phyloP scores from a whole-genome alignment of 2,888 invertebrate species.

The Hydraecia micacea region DNA sequence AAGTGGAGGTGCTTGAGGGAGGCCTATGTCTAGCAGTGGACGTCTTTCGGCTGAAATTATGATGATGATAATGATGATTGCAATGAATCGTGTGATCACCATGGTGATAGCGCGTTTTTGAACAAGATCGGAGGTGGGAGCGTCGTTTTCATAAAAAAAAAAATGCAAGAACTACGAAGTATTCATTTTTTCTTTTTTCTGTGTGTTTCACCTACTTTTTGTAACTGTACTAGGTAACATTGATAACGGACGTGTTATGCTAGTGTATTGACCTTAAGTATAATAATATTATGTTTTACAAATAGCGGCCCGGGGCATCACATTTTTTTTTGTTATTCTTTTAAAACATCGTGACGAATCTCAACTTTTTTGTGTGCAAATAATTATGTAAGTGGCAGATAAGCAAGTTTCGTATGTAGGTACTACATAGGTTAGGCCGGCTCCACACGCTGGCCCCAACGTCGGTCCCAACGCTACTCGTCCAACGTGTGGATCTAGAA shows the following conservation, averaged over 20 bases:
- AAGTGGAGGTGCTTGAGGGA: too few relatives aligned
- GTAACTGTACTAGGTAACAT: not conserved
- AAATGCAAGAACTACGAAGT: not conserved
- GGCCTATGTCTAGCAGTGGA: too few relatives aligned
- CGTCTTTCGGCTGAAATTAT: too few relatives aligned
- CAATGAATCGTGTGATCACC: too few relatives aligned
- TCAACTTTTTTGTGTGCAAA: not conserved
- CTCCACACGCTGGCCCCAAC: too few relatives aligned
- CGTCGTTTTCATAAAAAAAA: not conserved
- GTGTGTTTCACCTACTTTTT: not conserved
- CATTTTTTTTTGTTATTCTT: conserved; percentile 10
- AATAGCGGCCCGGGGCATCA: conserved; percentile 30
- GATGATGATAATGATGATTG: too few relatives aligned
- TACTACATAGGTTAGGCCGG: too few relatives aligned
- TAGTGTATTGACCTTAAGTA: conserved; percentile 11
- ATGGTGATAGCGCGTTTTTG: not conserved
- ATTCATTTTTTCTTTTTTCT: not conserved
- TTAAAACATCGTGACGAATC: conserved; percentile 19
- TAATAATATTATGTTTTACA: not conserved
- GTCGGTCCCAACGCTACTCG: too few relatives aligned
- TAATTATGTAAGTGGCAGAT: not conserved
- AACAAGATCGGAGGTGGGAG: not conserved
- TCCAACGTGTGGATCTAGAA: too few relatives aligned
- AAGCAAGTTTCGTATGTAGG: not conserved
- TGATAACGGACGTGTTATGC: conserved; percentile 2